phyloP scores from a whole-genome alignment of 2,113 vertebrate species.

The Entelurus aequoreus region DNA sequence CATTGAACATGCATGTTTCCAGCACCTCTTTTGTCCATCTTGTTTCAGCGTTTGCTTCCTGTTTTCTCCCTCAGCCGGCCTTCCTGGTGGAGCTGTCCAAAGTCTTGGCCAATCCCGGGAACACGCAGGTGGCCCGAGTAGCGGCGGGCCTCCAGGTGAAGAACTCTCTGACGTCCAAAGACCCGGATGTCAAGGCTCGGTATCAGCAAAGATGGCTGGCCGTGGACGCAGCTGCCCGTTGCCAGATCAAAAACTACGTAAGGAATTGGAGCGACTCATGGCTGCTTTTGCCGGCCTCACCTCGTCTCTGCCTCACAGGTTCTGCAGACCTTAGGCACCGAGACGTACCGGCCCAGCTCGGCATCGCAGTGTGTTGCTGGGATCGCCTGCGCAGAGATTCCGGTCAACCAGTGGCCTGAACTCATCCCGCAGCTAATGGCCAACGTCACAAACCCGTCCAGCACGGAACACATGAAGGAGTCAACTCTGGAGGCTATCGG shows the following conservation, averaged over 20 bases:
- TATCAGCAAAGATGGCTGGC: conserved; percentile 97
- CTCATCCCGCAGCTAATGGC: conserved; percentile 93
- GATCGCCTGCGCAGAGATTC: conserved; percentile 95
- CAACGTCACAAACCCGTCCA: conserved; percentile 92
- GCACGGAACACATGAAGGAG: conserved; percentile 99
- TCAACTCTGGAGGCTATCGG: conserved; percentile 97
- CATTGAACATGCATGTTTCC: too few relatives aligned
- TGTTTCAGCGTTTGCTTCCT: neutral
- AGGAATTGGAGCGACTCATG: conserved; percentile 38
- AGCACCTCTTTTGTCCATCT: too few relatives aligned
- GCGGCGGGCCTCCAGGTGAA: conserved; percentile 96
- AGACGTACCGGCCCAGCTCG: conserved; percentile 94
- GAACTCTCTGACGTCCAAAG: conserved; percentile 97
- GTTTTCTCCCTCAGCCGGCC: conserved; percentile 74
- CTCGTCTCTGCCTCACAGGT: conserved; percentile 69
- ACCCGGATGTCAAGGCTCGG: conserved; percentile 90
- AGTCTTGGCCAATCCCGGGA: conserved; percentile 94
- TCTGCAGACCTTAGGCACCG: conserved; percentile 91
- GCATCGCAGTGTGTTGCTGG: conserved; percentile 96
- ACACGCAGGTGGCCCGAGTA: conserved; percentile 95
- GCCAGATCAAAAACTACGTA: conserved; percentile 96
- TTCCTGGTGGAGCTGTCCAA: conserved; percentile 97
- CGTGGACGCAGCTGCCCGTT: conserved; percentile 87
- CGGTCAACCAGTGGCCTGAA: conserved; percentile 94
- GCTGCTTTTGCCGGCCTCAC: neutral